Evolutionary conservation across 2,888 invertebrate genomes (phyloP).

Genomic region (Melanophora roralis): DNA sequence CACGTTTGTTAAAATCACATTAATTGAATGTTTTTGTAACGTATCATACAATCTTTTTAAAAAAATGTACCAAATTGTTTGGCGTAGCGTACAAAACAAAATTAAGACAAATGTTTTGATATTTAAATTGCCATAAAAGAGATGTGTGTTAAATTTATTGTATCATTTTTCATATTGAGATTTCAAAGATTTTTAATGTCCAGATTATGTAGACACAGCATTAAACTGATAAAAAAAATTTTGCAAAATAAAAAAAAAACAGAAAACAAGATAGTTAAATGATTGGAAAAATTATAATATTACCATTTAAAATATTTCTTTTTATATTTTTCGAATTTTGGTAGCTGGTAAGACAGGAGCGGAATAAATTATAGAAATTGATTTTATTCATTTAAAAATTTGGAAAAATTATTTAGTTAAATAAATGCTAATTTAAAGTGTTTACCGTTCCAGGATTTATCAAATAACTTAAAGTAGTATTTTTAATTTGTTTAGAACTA

Average conservation of each 20-base stretch:
- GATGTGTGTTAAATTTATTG: conserved; percentile 53
- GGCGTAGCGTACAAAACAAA: background rate
- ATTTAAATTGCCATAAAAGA: conserved; percentile 57
- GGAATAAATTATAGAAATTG: too few relatives aligned
- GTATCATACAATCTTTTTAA: background rate
- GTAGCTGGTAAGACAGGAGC: too few relatives aligned
- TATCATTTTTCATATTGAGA: conserved; percentile 45
- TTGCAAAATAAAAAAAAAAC: background rate
- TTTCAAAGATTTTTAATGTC: conserved; percentile 35
- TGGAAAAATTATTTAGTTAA: too few relatives aligned
- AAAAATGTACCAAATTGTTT: background rate
- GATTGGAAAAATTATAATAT: background rate
- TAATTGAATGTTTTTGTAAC: too few relatives aligned
- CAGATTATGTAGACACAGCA: conserved; percentile 35
- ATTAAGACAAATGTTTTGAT: conserved; percentile 53
- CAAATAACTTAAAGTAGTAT: too few relatives aligned
- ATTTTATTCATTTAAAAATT: too few relatives aligned
- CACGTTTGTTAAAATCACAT: too few relatives aligned
- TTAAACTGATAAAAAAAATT: conserved; percentile 28
- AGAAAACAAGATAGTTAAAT: background rate
- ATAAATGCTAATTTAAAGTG: too few relatives aligned
- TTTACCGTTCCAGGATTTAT: too few relatives aligned
- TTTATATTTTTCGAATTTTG: too few relatives aligned
- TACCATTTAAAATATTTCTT: too few relatives aligned
- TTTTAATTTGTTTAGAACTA: too few relatives aligned